These are phyloP conservation scores for Saturnia pavonia DNA, from an alignment of 2,888 invertebrate genomes.

Conservation along the genomic window DNA sequence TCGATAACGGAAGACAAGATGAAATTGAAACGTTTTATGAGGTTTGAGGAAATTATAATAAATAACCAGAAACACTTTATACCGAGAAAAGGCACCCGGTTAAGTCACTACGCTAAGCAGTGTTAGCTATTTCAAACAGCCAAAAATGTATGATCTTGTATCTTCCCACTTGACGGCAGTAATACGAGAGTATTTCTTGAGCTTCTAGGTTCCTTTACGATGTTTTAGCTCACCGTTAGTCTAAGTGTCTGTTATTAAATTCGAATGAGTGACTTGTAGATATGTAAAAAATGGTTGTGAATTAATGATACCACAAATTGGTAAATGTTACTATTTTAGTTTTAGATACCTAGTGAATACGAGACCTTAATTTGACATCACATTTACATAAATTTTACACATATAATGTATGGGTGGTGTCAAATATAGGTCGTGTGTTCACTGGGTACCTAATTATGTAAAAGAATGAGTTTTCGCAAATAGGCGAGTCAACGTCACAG, in stretches of 20 bases:
- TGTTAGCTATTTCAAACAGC: not conserved
- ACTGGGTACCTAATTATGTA: too few species aligned
- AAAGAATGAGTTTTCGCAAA: constrained; percentile 1
- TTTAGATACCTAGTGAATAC: too few species aligned
- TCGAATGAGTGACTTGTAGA: not conserved
- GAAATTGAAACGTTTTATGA: constrained; percentile 75
- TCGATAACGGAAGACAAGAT: constrained; percentile 64
- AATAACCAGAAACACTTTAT: not conserved
- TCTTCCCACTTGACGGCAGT: not conserved
- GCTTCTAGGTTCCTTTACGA: not conserved
- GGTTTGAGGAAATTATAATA: constrained; percentile 35
- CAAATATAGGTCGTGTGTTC: too few species aligned
- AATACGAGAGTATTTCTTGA: not conserved
- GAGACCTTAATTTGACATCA: too few species aligned
- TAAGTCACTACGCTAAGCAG: not conserved
- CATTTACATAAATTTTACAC: too few species aligned
- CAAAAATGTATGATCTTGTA: not conserved
- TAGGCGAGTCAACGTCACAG: constrained; percentile 83
- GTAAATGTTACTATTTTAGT: too few species aligned
- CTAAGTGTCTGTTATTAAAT: not conserved
- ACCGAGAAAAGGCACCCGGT: not conserved
- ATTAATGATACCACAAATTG: too few species aligned
- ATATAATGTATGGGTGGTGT: too few species aligned
- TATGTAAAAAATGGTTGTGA: too few species aligned
- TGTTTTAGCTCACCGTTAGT: not conserved